Evolutionary conservation across 1,140 invertebrate species (phyloP).

Genomic region (Monomorium pharaonis): DNA sequence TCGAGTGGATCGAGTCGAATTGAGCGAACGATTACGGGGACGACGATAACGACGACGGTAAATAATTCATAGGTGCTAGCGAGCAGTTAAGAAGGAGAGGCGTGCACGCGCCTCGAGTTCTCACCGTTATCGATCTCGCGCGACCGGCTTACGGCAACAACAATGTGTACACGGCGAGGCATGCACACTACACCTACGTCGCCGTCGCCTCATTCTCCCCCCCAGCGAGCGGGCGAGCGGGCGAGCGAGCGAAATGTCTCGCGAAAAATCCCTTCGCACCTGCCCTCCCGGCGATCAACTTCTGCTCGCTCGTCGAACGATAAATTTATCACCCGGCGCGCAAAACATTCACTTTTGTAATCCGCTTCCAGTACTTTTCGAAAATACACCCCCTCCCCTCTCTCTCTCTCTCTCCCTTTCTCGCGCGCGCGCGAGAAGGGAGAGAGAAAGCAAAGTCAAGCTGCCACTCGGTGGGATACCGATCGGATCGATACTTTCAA

Average conservation of each 20-base stretch:
- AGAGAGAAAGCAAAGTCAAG: conserved; percentile 2
- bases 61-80: conserved; percentile 48
- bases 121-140: conserved; percentile 49
- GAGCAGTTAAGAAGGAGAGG: conserved; percentile 26
- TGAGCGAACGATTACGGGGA: conserved; percentile 2
- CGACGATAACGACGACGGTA: conserved; percentile 36
- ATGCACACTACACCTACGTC: neutral
- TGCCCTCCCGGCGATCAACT: conserved; percentile 7
- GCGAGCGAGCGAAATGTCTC: neutral
- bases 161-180: neutral
- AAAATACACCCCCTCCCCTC: conserved; percentile 18
- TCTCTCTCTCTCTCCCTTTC: too few relatives aligned
- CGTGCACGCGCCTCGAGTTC: conserved; percentile 35
- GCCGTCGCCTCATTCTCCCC: neutral
- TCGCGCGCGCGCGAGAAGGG: too few relatives aligned
- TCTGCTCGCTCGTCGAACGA: conserved; percentile 6
- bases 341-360: conserved; percentile 42
- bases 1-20: neutral
- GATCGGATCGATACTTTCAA: conserved; percentile 45
- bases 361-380: conserved; percentile 17
- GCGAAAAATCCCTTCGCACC: conserved; percentile 33
- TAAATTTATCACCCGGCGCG: conserved; percentile 36
- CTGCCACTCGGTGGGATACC: conserved; percentile 10
- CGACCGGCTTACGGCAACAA: conserved; percentile 29
- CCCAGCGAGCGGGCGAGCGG: neutral